Evolutionary conservation across 2,113 vertebrate species (phyloP).

Genomic region (Glaucomys volans): DNA sequence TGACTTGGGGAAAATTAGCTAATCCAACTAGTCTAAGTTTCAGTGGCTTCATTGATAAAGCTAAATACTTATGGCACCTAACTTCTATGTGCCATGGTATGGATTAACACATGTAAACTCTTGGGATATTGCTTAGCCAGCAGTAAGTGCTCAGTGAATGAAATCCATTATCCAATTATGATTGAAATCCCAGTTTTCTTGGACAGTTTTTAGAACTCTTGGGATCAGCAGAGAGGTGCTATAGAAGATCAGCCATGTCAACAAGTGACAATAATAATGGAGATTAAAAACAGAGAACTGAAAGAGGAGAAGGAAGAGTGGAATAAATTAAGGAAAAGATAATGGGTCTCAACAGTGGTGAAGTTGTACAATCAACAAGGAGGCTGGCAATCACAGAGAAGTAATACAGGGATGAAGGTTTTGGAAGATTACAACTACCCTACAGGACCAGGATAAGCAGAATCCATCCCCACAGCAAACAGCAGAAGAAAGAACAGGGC

Average conservation of each 20-base stretch:
- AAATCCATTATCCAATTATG: background rate
- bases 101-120: background rate
- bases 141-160: background rate
- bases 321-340: background rate
- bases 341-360: background rate
- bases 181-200: background rate
- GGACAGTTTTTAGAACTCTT: background rate
- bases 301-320: background rate
- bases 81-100: background rate
- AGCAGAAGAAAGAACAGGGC: background rate
- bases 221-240: background rate
- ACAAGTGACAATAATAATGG: background rate
- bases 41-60: background rate
- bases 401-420: background rate
- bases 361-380: background rate
- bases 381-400: background rate
- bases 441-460: background rate
- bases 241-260: background rate
- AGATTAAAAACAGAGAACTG: background rate
- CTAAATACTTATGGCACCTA: background rate
- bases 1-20: conserved; percentile 15
- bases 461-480: background rate
- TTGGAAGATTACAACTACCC: background rate
- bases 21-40: background rate
- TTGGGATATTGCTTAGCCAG: background rate